phyloP scores from a whole-genome alignment of 2,113 vertebrate species.

The Typhlomys cinereus region DNA sequence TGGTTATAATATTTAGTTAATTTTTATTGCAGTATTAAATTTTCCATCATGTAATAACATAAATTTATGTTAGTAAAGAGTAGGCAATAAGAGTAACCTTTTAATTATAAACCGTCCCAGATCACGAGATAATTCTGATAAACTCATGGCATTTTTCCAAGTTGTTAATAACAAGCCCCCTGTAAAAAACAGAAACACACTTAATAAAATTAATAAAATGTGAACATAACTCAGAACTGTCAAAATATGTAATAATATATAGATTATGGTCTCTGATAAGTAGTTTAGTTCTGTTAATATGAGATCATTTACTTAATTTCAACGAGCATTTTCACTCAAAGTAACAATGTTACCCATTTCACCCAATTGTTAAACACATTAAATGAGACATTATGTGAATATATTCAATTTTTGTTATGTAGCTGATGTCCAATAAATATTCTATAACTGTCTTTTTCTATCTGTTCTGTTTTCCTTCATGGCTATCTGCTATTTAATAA shows the following conservation, averaged over 20 bases:
- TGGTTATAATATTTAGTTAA: background rate
- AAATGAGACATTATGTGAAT: background rate
- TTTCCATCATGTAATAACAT: background rate
- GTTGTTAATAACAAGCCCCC: background rate
- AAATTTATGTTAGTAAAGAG: background rate
- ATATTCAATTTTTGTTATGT: background rate
- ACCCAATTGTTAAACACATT: background rate
- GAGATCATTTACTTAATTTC: background rate
- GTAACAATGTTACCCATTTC: too few relatives aligned
- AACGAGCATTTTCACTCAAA: background rate
- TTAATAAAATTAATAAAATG: background rate
- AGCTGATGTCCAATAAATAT: background rate
- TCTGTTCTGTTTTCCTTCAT: background rate
- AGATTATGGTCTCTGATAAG: background rate
- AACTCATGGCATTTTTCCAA: background rate
- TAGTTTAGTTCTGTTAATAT: background rate
- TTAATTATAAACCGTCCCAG: background rate
- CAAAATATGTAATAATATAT: background rate
- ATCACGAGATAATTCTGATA: fast-evolving
- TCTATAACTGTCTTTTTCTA: background rate
- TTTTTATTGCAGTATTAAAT: background rate
- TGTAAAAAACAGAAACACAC: background rate
- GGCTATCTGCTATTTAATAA: background rate
- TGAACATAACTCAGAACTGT: background rate
- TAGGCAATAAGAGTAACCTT: background rate